Percentiles rank a stretch among this genome's conserved stretches.
Conservation (phyloP, 2,113 vertebrate genomes). For the Rhinopithecus roxellana region DNA sequence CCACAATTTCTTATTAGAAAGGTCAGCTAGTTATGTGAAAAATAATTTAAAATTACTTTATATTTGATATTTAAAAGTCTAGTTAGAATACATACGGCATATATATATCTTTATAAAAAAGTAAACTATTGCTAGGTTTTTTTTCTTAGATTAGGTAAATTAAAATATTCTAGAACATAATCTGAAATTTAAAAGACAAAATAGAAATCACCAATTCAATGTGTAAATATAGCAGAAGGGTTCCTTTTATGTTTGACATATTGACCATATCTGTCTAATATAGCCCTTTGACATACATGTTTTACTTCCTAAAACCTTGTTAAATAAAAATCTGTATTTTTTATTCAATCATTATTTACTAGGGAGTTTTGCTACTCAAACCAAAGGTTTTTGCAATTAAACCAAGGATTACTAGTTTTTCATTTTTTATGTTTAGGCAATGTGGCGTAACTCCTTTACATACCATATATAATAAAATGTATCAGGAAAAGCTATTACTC, state of each 20-base stretch:
- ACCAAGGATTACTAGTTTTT: slow-evolving; percentile 9
- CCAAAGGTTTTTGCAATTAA: slow-evolving; percentile 33
- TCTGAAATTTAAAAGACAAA: slow-evolving; percentile 35
- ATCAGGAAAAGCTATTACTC: slow-evolving; percentile 24
- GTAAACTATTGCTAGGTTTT: slow-evolving; percentile 27
- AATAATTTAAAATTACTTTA: slow-evolving; percentile 17
- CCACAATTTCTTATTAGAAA: slow-evolving; percentile 43
- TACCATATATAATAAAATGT: slow-evolving; percentile 44
- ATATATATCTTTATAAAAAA: slow-evolving; percentile 51
- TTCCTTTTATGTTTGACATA: slow-evolving; percentile 40
- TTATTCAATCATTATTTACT: slow-evolving; percentile 35
- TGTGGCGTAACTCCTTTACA: not conserved
- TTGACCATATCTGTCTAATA: not conserved
- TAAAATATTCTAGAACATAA: slow-evolving; percentile 52
- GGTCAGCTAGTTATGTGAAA: slow-evolving; percentile 47
- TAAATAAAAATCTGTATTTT: slow-evolving; percentile 45
- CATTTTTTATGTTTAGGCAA: slow-evolving; percentile 40
- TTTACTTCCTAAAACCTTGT: not conserved
- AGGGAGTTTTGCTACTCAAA: slow-evolving; percentile 46
- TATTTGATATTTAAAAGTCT: slow-evolving; percentile 5
- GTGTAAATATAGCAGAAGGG: not conserved
- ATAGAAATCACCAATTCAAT: not conserved
- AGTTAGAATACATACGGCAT: not conserved
- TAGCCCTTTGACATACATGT: slow-evolving; percentile 21
- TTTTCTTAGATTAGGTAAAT: slow-evolving; percentile 12